Conservation (phyloP, 2,797 vertebrate genomes). For the Huso huso region DNA sequence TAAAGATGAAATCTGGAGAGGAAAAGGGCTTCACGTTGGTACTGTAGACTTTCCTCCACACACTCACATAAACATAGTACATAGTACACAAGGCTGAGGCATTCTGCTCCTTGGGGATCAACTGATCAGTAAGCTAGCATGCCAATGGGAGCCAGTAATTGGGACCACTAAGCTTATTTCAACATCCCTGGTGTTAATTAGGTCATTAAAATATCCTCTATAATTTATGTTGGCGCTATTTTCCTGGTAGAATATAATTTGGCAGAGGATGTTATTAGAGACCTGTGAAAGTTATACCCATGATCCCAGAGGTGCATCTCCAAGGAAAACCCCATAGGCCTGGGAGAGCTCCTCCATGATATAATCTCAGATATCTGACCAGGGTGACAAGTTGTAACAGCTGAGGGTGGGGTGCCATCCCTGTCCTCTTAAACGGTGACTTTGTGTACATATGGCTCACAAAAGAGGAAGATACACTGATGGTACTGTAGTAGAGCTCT, state of each 20-base stretch:
- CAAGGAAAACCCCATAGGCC: constrained; percentile 14
- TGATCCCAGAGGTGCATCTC: constrained; percentile 28
- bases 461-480: constrained; percentile 19
- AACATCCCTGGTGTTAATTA: constrained; percentile 34
- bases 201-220: constrained; percentile 27
- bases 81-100: constrained; percentile 1
- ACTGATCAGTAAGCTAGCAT: too few species aligned
- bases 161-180: constrained; percentile 34
- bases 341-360: constrained; percentile 18
- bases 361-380: constrained; percentile 39
- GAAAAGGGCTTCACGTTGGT: too few species aligned
- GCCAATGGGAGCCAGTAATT: constrained; percentile 29
- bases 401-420: constrained; percentile 27
- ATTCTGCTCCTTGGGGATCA: too few species aligned
- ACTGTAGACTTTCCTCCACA: too few species aligned
- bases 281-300: background rate
- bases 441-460: constrained; percentile 17
- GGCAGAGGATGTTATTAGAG: background rate
- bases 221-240: constrained; percentile 38
- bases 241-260: constrained; percentile 19
- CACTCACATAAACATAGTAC: constrained; percentile 22
- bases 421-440: constrained; percentile 39
- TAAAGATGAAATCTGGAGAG: too few species aligned
- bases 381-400: constrained; percentile 28
- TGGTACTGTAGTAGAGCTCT: background rate